Base-by-base conservation (phyloP, 2,888 invertebrate species). In the Dicycla oo region DNA sequence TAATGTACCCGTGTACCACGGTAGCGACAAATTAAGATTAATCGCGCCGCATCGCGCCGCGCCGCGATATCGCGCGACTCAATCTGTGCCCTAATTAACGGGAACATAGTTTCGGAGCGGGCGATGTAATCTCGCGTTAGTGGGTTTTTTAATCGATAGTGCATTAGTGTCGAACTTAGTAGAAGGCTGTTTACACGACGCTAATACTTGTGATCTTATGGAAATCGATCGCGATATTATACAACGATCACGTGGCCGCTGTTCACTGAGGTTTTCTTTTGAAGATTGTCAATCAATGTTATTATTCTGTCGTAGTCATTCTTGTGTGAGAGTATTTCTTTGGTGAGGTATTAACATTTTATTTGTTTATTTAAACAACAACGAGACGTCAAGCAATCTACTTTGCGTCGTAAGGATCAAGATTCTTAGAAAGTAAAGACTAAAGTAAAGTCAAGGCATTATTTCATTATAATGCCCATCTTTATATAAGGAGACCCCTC, bases 61-160 rank as follows among this genome's bases (percentile, higher is more conserved):
- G 72, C 54, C 73, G 78, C 72, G 49, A 73, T 89, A 87, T 87
- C 89, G 83, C 85, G 84, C 83, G 84, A 79, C 86, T 74, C 80
- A 86, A 91, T 92, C 89, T 88, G 82, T 77, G 84, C 89, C 53
- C 84, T 81, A 91, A 91, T 93, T 92, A 92, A 87, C 83, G 86
- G 81, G 88, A 89, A 90, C 89, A 90, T 88, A 89, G 86, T 87
- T 88, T 87, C 80, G 88, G 86, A 75, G 79, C 75, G 58, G 47
- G 69, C 64, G 69, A 78, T 81, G 70, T 73, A 73, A 81, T 73
- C 67, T 73, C 51, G 38, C 53, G 56, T 60, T 54, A 64, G 67
- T 30, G 57, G 54, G 34, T 34, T 84, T 82, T 77, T 69, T 62
- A 68, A 84, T 76, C 70, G 78, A 81, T 81, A 63, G 60, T 61